Evolutionary conservation across 2,113 vertebrate genomes (phyloP), one percentile per base, ranked within the genome.

Genomic region (Ammodytes marinus): DNA sequence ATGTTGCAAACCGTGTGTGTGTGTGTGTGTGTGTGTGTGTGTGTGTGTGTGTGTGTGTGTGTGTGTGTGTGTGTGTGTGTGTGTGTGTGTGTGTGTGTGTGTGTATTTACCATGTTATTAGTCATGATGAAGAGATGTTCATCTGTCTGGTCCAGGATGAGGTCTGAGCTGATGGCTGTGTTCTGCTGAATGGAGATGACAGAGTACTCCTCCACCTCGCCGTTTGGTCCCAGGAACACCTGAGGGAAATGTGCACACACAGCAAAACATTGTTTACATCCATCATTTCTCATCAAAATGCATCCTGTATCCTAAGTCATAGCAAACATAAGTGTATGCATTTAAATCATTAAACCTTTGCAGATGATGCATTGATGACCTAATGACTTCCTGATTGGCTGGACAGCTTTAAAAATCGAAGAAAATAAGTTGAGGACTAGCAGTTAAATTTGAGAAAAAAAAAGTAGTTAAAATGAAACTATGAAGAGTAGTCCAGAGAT

Each of bases 121-220:
- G 97, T 99, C 96, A 98, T 97, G 89, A 98, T 95, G 70, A 98
- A 99, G 43, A 99, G 95, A 74, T 99, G 93, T 74, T 97, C 94
- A 59, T 97, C 96, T 0, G 79, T 55, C 85, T 95, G 94, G 91
- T 99, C 98, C 27, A 99, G 97, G 27, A 96, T 90, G 39, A 99
- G 96, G 87, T 99, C 98, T 47, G 96, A 94, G 71, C 94, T 97
- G 88, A 99, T 97, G 0, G 95, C 79, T 13, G 95, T 85, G 6
- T 96, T 97, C 27, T 84, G 85, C 82, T 99, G 96, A 82, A 98
- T 94, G 71, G 84, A 84, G 61, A 96, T 80, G 0, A 95, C 95
- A 8, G 95, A 73, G 0, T 99, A 99, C 12, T 95, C 88, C 42
- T 94, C 94, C 37, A 96, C 95, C 67, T 97, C 94, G 1, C 96